Conservation (phyloP, 2,113 vertebrate species). For the Tinamus guttatus region DNA sequence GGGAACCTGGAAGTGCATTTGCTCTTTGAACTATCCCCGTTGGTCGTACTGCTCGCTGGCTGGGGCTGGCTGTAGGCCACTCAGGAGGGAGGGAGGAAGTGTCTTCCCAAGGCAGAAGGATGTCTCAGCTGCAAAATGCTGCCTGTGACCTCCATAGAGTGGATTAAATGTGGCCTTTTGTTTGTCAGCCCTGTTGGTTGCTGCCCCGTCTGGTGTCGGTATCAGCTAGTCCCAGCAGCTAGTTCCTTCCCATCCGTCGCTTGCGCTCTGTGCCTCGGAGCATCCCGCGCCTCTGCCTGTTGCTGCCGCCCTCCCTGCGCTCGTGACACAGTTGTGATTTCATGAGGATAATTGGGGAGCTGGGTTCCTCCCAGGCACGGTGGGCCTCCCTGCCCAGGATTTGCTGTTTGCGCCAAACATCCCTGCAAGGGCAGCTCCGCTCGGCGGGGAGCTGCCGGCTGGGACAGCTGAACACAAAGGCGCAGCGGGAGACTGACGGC, state of each 20-base stretch:
- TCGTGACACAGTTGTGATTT: constrained; percentile 18
- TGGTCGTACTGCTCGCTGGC: background rate
- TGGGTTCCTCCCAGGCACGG: background rate
- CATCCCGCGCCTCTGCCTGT: background rate
- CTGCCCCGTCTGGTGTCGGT: background rate
- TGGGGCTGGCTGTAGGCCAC: background rate
- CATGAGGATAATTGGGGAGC: constrained; percentile 20
- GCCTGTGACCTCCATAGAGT: background rate
- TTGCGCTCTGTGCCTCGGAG: background rate
- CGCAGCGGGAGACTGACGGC: background rate
- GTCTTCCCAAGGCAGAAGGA: background rate
- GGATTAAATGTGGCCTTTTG: background rate
- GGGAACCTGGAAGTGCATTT: background rate
- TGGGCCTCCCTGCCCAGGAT: background rate
- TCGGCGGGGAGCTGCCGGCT: background rate
- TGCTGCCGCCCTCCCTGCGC: background rate
- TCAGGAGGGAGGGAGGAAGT: background rate
- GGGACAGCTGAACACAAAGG: constrained; percentile 9
- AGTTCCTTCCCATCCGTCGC: background rate
- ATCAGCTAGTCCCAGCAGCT: background rate
- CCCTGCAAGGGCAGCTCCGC: background rate
- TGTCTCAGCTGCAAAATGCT: no score
- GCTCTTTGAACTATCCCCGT: background rate
- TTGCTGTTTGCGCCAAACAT: background rate
- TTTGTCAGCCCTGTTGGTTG: background rate